Percentiles rank a stretch among this genome's conserved stretches.
Conservation (phyloP, 2,113 vertebrate genomes). For the Dendropsophus ebraccatus region DNA sequence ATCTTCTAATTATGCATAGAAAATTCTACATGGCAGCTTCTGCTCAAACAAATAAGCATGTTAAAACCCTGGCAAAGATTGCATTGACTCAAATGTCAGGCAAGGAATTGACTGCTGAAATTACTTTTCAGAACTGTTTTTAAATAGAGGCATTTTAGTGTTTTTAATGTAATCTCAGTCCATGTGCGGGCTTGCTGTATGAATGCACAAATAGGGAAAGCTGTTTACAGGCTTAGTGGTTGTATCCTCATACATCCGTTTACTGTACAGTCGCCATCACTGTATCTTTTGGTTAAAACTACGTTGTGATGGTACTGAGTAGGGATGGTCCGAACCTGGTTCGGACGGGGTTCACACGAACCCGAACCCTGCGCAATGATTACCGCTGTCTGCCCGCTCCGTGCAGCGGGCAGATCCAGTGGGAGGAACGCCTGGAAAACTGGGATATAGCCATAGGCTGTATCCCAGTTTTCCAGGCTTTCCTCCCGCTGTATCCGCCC, state of each 20-base stretch:
- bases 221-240: not conserved
- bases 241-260: not conserved
- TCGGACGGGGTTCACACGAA: too few species aligned
- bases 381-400: too few species aligned
- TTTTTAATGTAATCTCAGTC: not conserved
- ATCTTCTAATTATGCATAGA: constrained; percentile 23
- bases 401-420: too few species aligned
- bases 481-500: too few species aligned
- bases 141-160: constrained; percentile 7
- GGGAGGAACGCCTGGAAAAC: too few species aligned
- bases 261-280: not conserved
- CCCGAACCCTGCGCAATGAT: too few species aligned
- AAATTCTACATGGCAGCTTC: constrained; percentile 15
- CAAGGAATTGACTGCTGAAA: not conserved
- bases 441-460: too few species aligned
- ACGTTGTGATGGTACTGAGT: not conserved
- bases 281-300: not conserved
- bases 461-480: too few species aligned
- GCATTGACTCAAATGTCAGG: not conserved
- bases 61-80: fast-evolving
- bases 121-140: constrained; percentile 9
- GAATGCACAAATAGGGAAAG: not conserved
- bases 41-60: constrained; percentile 5
- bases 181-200: not conserved
- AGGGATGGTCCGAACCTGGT: too few species aligned